Evolutionary conservation across 2,888 invertebrate species (phyloP).

Genomic region (Drosophila kuntzei): DNA sequence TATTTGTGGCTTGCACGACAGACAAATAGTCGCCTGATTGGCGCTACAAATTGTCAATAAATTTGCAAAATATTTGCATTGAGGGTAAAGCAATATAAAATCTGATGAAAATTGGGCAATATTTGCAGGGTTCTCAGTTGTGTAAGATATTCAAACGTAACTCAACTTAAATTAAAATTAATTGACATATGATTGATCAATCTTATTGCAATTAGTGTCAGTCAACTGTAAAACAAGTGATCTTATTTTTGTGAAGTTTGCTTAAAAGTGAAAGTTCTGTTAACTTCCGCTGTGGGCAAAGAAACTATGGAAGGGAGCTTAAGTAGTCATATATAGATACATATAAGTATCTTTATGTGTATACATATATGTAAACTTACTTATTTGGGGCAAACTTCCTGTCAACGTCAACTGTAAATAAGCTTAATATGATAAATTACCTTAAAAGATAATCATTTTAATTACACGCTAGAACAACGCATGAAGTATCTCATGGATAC

Average conservation of each 20-base stretch:
- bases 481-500: slow-evolving; percentile 51
- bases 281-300: slow-evolving; percentile 26
- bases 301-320: slow-evolving; percentile 2
- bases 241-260: slow-evolving; percentile 4
- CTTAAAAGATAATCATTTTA: slow-evolving; percentile 63
- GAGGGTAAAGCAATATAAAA: slow-evolving; percentile 10
- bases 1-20: slow-evolving; percentile 36
- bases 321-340: slow-evolving; percentile 19
- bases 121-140: slow-evolving; percentile 4
- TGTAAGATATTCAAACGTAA: neutral
- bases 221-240: neutral
- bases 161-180: neutral
- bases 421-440: slow-evolving; percentile 68
- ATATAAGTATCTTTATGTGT: slow-evolving; percentile 8
- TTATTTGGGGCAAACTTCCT: slow-evolving; percentile 67
- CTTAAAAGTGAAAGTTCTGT: slow-evolving; percentile 31
- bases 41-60: slow-evolving; percentile 42
- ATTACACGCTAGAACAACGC: slow-evolving; percentile 68
- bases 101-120: neutral
- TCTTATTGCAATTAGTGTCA: slow-evolving; percentile 1
- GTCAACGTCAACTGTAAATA: slow-evolving; percentile 52
- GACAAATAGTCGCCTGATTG: slow-evolving; percentile 58
- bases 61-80: slow-evolving; percentile 47
- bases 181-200: slow-evolving; percentile 13
- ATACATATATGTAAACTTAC: slow-evolving; percentile 2